These are phyloP conservation scores for Hirtodrosophila cameraria DNA, from an alignment of 2,888 invertebrate species.

Conservation along the genomic window DNA sequence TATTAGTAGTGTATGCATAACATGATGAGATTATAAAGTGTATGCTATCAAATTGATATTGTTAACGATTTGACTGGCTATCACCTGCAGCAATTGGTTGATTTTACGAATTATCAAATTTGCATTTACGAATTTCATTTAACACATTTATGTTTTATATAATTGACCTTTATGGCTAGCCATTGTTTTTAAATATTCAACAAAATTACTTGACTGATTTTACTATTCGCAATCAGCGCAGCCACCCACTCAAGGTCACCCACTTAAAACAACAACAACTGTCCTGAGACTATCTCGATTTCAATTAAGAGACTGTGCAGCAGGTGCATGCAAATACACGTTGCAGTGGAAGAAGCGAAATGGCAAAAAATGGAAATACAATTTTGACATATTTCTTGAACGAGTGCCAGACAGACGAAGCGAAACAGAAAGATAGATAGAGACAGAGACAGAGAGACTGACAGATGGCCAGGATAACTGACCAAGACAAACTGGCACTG, in stretches of 20 bases:
- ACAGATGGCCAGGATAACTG: conserved; percentile 11
- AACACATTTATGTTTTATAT: neutral
- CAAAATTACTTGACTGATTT: conserved; percentile 7
- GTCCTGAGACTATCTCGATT: conserved; percentile 41
- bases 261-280: conserved; percentile 6
- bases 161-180: conserved; percentile 2
- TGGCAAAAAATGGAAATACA: conserved; percentile 59
- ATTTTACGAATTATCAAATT: conserved; percentile 39
- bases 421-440: conserved; percentile 12
- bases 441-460: conserved; percentile 1
- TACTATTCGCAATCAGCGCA: conserved; percentile 1
- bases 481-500: conserved; percentile 9
- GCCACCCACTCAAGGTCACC: conserved; percentile 26
- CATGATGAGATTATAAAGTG: conserved; percentile 12
- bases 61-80: neutral
- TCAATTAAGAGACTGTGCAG: conserved; percentile 52
- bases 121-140: conserved; percentile 2
- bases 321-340: conserved; percentile 36
- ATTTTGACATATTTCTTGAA: conserved; percentile 65
- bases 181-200: neutral
- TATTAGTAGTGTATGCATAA: conserved; percentile 16
- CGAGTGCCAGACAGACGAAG: conserved; percentile 31
- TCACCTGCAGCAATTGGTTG: conserved; percentile 12
- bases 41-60: conserved; percentile 7
- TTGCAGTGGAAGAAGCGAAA: conserved; percentile 8